A percentile compares a stretch with the other conserved stretches of the same genome.
Conservation (phyloP, 2,113 vertebrate species). For the Corydoras maculifer region DNA sequence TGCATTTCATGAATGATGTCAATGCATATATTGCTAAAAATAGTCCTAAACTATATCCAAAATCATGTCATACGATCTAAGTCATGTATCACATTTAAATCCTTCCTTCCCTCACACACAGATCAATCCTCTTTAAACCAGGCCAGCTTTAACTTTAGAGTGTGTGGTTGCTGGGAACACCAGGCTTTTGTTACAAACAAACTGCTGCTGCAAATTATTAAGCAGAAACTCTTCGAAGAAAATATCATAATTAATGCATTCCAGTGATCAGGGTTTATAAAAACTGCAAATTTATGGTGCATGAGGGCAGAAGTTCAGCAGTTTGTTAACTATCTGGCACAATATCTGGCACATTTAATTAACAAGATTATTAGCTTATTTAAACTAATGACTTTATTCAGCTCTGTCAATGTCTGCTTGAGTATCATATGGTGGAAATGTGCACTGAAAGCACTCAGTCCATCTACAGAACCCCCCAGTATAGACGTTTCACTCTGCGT, state of each 20-base stretch:
- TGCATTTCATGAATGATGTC: not conserved
- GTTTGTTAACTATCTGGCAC: too few relatives aligned
- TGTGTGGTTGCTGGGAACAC: too few relatives aligned
- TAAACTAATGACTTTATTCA: too few relatives aligned
- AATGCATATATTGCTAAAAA: conserved; percentile 4
- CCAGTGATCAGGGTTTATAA: too few relatives aligned
- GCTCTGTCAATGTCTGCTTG: not conserved
- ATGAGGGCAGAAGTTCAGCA: too few relatives aligned
- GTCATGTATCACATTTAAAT: not conserved
- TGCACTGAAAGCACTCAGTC: not conserved
- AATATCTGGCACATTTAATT: too few relatives aligned
- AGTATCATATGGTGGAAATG: conserved; percentile 13
- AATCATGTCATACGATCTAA: conserved; percentile 19
- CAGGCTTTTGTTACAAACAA: too few relatives aligned
- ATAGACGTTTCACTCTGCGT: not conserved
- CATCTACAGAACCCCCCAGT: not conserved
- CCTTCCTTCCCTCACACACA: not conserved
- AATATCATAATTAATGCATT: too few relatives aligned
- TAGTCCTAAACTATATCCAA: conserved; percentile 10
- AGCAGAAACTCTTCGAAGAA: too few relatives aligned
- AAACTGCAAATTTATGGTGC: too few relatives aligned
- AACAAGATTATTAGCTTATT: too few relatives aligned
- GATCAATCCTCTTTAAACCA: not conserved
- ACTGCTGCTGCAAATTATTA: too few relatives aligned
- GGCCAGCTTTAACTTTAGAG: not conserved